Base-by-base conservation (phyloP, 2,888 invertebrate genomes). In the Sclerodermus sp. region DNA sequence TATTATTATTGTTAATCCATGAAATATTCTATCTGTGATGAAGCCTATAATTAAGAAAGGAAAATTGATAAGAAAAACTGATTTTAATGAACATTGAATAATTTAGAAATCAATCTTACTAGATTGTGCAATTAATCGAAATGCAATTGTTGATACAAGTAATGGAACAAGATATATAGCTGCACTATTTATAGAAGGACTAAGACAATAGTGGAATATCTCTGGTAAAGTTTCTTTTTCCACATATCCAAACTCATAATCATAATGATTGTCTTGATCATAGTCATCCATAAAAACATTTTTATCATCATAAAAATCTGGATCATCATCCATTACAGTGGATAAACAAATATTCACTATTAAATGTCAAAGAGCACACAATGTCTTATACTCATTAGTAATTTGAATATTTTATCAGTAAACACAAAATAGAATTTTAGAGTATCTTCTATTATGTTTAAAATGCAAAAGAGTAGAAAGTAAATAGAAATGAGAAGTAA, bases 101-200 rank as follows among this genome's bases (percentile, higher is more conserved):
- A 17, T 41, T 18, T 39, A 45, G 34, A n/a, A n/a, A n/a, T n/a
- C n/a, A n/a, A n/a, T n/a, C 67, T 68, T 62, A 70, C 75, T 55
- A 43, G 65, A 68, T 46, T 67, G 64, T 38, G 67, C 66, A 15
- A 71, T 48, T 30, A 74, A 29, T 53, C 73, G 70, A 48, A 73
- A 75, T 17, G 67, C 13, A 42, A 72, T 42, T 2, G 70, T 60
- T n/a, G 67, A 57, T 17, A 69, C 39, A 18, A 76, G 42, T 23
- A 77, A 49, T 16, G 77, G 76, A 1, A 71, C 9, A 17, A 77
- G 57, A 57, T 76, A 72, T 39, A n/a, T n/a, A n/a, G n/a, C n/a
- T n/a, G n/a, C n/a, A n/a, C n/a, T n/a, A 12, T 59, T 60, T 39
- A 77, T 31, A 37, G 73, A 74, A 10, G 76, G 74, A 12, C 42